These are phyloP conservation scores for Heteropelma amictum DNA, from an alignment of 2,888 invertebrate genomes.

Conservation along the genomic window DNA sequence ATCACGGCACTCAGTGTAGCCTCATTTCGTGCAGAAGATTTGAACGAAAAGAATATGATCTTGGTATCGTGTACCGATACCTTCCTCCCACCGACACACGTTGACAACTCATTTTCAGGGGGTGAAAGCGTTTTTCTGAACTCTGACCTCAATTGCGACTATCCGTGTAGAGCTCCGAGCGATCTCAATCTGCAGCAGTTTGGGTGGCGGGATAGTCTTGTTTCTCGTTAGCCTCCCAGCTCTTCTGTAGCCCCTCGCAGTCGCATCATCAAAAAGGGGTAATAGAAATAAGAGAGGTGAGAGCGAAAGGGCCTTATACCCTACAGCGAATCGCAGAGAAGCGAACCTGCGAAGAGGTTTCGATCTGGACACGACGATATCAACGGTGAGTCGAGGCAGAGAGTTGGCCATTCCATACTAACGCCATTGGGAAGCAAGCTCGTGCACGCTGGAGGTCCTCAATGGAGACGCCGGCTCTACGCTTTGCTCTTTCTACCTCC, in stretches of 20 bases:
- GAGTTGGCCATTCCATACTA: slow-evolving; percentile 62
- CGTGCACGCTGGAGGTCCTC: slow-evolving; percentile 65
- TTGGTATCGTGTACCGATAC: background rate
- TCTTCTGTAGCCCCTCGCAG: slow-evolving; percentile 53
- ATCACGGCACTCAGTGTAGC: no score
- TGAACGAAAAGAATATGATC: background rate
- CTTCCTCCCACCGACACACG: background rate
- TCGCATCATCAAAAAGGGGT: slow-evolving; percentile 58
- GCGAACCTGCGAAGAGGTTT: slow-evolving; percentile 59
- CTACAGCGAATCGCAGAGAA: slow-evolving; percentile 47
- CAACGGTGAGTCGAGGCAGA: slow-evolving; percentile 40
- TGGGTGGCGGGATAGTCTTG: slow-evolving; percentile 73
- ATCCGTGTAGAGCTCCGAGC: slow-evolving; percentile 16
- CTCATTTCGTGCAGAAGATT: no score
- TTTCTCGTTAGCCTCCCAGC: slow-evolving; percentile 70
- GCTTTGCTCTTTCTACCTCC: slow-evolving; percentile 49
- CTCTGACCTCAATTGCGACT: slow-evolving; percentile 46
- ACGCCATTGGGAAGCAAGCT: slow-evolving; percentile 66
- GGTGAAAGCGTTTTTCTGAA: slow-evolving; percentile 43
- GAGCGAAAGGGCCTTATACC: slow-evolving; percentile 28
- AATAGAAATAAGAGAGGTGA: slow-evolving; percentile 31
- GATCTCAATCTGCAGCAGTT: slow-evolving; percentile 58
- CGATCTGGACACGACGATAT: slow-evolving; percentile 69
- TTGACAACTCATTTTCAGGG: slow-evolving; percentile 7
- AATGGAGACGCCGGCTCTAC: slow-evolving; percentile 65